Evolutionary conservation across 2,797 vertebrate genomes (phyloP).

Genomic region (Microctenopoma lineatum): DNA sequence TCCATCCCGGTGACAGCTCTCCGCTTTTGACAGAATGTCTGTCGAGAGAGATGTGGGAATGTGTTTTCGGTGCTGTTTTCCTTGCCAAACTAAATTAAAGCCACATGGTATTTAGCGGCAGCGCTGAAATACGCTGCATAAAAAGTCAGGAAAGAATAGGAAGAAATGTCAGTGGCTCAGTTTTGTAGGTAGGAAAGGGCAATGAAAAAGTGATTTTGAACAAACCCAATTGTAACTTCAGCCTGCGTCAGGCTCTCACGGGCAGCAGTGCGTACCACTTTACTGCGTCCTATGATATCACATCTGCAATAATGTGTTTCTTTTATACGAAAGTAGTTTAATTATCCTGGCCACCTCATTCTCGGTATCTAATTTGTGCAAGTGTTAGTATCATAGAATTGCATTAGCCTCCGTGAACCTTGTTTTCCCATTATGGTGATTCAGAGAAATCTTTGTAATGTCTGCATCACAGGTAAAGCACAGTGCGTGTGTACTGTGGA

Average conservation of each 20-base stretch:
- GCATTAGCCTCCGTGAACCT: constrained; percentile 60
- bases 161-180: background rate
- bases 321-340: constrained; percentile 40
- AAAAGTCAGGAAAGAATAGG: constrained; percentile 1
- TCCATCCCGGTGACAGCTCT: constrained; percentile 42
- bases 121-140: background rate
- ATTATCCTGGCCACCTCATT: constrained; percentile 39
- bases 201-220: constrained; percentile 10
- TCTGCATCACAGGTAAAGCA: constrained; percentile 3
- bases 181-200: constrained; percentile 12
- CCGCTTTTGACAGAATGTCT: constrained; percentile 36
- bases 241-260: background rate
- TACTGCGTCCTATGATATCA: constrained; percentile 13
- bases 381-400: constrained; percentile 44
- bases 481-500: constrained; percentile 2
- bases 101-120: constrained; percentile 7
- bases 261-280: background rate
- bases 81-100: constrained; percentile 26
- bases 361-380: constrained; percentile 52
- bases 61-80: constrained; percentile 17
- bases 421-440: constrained; percentile 34
- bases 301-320: constrained; percentile 20
- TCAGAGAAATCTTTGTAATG: constrained; percentile 33
- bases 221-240: background rate
- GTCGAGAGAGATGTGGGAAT: constrained; percentile 26